Conservation (phyloP, 1,140 invertebrate genomes). For the Pissodes strobi region DNA sequence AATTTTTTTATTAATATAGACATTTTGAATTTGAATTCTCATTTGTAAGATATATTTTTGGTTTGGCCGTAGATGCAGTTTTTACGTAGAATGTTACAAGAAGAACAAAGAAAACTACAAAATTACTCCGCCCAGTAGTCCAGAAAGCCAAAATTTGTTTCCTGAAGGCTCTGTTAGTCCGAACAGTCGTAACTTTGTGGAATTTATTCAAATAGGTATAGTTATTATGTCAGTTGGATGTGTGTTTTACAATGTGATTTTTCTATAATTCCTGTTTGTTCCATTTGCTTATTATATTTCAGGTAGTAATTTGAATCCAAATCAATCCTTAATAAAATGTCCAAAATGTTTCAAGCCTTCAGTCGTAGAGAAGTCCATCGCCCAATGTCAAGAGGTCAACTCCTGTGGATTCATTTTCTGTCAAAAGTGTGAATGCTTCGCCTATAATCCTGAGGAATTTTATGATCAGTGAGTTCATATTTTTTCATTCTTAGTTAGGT, state of each 20-base stretch:
- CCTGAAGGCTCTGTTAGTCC: conserved; percentile 36
- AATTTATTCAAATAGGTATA: conserved; percentile 38
- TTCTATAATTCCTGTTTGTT: too few species aligned
- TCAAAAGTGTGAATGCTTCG: conserved; percentile 41
- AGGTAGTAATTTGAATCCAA: conserved; percentile 29
- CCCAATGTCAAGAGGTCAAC: conserved; percentile 42
- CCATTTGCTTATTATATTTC: too few species aligned
- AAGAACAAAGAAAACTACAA: conserved; percentile 48
- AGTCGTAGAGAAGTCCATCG: conserved; percentile 44
- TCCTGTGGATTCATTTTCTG: conserved; percentile 46
- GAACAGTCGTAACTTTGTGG: conserved; percentile 27
- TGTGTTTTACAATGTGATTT: neutral
- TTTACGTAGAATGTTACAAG: conserved; percentile 34
- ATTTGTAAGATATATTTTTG: neutral
- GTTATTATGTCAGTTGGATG: neutral
- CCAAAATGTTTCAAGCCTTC: conserved; percentile 39
- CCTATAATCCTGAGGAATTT: conserved; percentile 42
- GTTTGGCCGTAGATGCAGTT: conserved; percentile 26
- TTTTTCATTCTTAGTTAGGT: too few species aligned
- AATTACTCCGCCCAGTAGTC: conserved; percentile 41
- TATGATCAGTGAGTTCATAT: conserved; percentile 41
- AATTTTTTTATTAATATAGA: neutral
- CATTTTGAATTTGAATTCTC: neutral
- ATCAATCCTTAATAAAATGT: conserved; percentile 44
- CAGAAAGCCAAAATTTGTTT: conserved; percentile 33